These are phyloP conservation scores for Mirounga angustirostris DNA, from an alignment of 2,113 vertebrate genomes.

Conservation along the genomic window DNA sequence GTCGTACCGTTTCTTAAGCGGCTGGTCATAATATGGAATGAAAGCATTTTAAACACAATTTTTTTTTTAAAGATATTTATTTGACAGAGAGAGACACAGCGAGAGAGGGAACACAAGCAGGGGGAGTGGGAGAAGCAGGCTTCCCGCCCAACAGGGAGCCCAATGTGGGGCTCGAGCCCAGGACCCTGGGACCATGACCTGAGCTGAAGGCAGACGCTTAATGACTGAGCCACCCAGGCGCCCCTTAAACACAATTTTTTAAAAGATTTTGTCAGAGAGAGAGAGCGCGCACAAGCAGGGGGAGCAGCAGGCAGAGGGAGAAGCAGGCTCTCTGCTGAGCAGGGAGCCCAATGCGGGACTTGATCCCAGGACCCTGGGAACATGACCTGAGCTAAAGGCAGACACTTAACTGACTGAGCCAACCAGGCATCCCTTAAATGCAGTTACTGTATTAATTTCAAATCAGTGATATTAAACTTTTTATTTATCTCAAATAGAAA, in stretches of 20 bases:
- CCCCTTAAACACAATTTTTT: neutral
- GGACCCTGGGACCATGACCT: neutral
- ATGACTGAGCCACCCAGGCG: neutral
- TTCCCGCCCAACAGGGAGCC: neutral
- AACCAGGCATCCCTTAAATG: neutral
- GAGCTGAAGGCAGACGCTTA: neutral
- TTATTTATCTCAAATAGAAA: conserved; percentile 33
- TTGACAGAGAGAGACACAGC: neutral
- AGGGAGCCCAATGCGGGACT: neutral
- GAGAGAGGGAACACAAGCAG: neutral
- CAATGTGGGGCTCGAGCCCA: neutral
- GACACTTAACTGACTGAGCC: neutral
- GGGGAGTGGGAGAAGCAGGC: neutral
- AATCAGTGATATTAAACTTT: conserved; percentile 8
- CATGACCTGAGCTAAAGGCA: neutral
- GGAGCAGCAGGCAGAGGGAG: neutral
- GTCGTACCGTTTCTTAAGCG: neutral
- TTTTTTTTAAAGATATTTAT: too few species aligned
- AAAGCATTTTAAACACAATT: conserved; percentile 23
- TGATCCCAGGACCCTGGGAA: too few species aligned
- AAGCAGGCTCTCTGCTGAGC: neutral
- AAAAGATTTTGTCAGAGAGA: neutral
- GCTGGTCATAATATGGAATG: neutral
- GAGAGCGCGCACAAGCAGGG: neutral
- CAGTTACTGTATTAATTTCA: conserved; percentile 7